Evolutionary conservation across 1,140 invertebrate species (phyloP).

Genomic region (Sogatella furcifera): DNA sequence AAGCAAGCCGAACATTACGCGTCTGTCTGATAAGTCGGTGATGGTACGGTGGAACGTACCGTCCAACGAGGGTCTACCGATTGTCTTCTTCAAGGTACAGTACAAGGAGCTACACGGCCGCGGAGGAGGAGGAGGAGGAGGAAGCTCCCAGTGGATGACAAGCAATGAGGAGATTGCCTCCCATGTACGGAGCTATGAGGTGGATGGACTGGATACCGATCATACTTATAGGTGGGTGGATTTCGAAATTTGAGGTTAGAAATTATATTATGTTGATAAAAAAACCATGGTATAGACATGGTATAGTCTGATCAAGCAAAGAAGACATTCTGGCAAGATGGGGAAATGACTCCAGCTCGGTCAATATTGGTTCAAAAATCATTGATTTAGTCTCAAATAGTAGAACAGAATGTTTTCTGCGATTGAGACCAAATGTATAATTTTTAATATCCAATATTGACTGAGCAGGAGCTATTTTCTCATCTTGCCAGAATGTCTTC

Average conservation of each 20-base stretch:
- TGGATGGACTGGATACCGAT: slow-evolving; percentile 60
- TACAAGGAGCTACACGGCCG: slow-evolving; percentile 55
- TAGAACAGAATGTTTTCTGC: too few relatives aligned
- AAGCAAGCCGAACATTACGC: slow-evolving; percentile 68
- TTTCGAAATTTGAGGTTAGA: background rate
- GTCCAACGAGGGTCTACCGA: slow-evolving; percentile 60
- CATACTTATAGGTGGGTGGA: slow-evolving; percentile 45
- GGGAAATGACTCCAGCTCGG: too few relatives aligned
- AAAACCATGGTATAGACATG: too few relatives aligned
- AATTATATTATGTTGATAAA: too few relatives aligned
- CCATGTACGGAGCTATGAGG: slow-evolving; percentile 62
- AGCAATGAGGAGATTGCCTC: slow-evolving; percentile 68
- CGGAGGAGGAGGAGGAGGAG: slow-evolving; percentile 33
- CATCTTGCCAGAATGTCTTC: too few relatives aligned
- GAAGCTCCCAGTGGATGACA: slow-evolving; percentile 55
- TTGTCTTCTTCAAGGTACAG: slow-evolving; percentile 86
- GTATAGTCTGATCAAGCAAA: too few relatives aligned
- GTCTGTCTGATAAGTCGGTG: slow-evolving; percentile 78
- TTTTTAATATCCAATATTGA: too few relatives aligned
- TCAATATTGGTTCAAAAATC: too few relatives aligned
- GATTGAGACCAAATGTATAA: too few relatives aligned
- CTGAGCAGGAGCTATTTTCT: too few relatives aligned
- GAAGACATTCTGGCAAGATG: too few relatives aligned
- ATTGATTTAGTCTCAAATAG: too few relatives aligned
- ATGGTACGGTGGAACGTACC: slow-evolving; percentile 85